A percentile compares a stretch with the other conserved stretches of the same genome.
Evolutionary conservation across 2,113 vertebrate species (phyloP).

Genomic region (Tangachromis dhanisi): DNA sequence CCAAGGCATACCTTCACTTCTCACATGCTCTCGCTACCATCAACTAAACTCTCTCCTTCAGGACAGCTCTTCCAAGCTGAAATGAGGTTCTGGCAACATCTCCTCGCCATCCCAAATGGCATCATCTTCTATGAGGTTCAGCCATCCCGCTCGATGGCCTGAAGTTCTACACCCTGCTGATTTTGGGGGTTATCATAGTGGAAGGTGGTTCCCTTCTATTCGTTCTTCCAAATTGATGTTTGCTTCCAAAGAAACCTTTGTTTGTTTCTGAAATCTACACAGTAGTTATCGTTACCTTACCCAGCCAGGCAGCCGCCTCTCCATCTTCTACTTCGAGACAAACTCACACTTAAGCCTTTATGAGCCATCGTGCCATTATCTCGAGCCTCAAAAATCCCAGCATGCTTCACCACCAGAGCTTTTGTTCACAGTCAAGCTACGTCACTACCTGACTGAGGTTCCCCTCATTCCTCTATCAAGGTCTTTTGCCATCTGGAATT

Average conservation of each 20-base stretch:
- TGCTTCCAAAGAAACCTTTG: neutral
- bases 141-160: neutral
- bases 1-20: neutral
- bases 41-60: neutral
- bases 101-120: neutral
- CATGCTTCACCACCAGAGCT: neutral
- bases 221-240: neutral
- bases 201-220: neutral
- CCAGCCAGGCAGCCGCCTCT: neutral
- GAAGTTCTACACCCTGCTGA: neutral
- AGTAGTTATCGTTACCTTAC: neutral
- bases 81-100: neutral
- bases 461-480: neutral
- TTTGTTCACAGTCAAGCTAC: neutral
- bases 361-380: neutral
- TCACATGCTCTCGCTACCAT: neutral
- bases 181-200: neutral
- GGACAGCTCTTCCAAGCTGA: neutral
- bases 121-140: neutral
- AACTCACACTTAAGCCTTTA: neutral
- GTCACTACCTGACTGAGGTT: neutral
- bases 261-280: neutral
- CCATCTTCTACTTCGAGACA: neutral
- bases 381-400: neutral
- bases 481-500: neutral